Evolutionary conservation across 1,140 invertebrate genomes (phyloP), one percentile per base, ranked within the genome.

Genomic region (Drosophila neocordata): DNA sequence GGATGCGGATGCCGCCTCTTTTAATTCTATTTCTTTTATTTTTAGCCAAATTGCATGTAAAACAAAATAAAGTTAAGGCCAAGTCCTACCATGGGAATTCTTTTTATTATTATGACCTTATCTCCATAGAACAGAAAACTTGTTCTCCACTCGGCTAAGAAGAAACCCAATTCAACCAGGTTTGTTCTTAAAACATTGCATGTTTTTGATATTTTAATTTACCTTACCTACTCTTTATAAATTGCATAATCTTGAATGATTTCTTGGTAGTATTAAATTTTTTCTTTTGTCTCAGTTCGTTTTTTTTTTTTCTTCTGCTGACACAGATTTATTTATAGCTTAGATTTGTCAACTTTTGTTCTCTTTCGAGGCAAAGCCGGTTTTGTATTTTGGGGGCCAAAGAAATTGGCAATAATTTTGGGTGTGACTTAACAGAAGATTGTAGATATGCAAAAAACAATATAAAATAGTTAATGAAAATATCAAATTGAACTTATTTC

Each of bases 251-350:
- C 18, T 59, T 56, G 9, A 53, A 53, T 53, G 51, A 53, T 53
- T 18, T 53, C 12, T 38, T 11, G 27, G 51, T 35, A 35, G 27
- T 20, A 35, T 57, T 37, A 57, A 20, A 37, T 56, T 13, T 20
- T n/a, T 13, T 59, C 41, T 18, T 48, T 48, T 48, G 38, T 41
- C 13, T 41, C 12, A 5, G 13, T 41, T 15, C 1, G 20, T 18
- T 35, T 20, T 18, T n/a, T 13, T 58, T 3, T 15, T 31, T 31
- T 6, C 52, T 12, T 15, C 6, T 44, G 41, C 9, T 56, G 53
- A 56, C 53, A 56, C 53, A 56, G 53, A 56, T 56, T 59, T 59
- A 59, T 59, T 59, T 59, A 59, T 59, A 59, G 57, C 31, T 59
- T 24, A 35, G 15, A 35, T 35, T 56, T 56, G 53, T 56, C 53